Base-by-base conservation (phyloP, 2,888 invertebrate genomes). In the Nomada fucata region DNA sequence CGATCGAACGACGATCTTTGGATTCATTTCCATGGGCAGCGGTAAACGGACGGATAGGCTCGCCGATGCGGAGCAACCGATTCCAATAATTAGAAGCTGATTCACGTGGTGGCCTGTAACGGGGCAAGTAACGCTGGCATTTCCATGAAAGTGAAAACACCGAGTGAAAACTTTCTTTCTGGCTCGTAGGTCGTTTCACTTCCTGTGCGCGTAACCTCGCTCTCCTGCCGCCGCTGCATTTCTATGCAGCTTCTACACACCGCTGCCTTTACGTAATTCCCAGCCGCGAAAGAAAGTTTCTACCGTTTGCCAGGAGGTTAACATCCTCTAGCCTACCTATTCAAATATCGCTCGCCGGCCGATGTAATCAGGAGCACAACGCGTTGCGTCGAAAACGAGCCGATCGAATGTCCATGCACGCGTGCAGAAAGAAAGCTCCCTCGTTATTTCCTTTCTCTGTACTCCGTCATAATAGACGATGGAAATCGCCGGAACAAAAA, bases 61-160 rank as follows among this genome's bases (percentile, higher is more conserved):
- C 76, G 88, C 76, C 84, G 86, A 83, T 82, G 82, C 71, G 26
- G 53, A 26, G 75, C 85, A 26, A 63, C 73, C 87, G 86, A 89
- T 88, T 85, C 84, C 88, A 88, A 88, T 91, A 84, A 82, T 86
- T 86, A 88, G 88, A 86, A 73, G 84, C 87, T 89, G 89, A 91
- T 91, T 87, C 85, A 86, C 87, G 88, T 90, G 89, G 91, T 88
- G 87, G 88, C 76, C 61, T 76, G 79, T 85, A 87, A 85, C 87
- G 76, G 80, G 71, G 50, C 70, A 57, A 75, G 76, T 67, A 76
- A 84, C 81, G 83, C 83, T 88, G 88, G 90, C 88, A 92, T 93
- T 93, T 93, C 91, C 92, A 92, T 92, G 93, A 93, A 93, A 93
- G 93, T 93, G 93, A 93, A 93, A 93, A 93, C 92, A 88, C 79